Percentiles rank a stretch among this genome's conserved stretches.
phyloP scores from a whole-genome alignment of 2,888 invertebrate genomes.

The Drosophila nr. medialis region DNA sequence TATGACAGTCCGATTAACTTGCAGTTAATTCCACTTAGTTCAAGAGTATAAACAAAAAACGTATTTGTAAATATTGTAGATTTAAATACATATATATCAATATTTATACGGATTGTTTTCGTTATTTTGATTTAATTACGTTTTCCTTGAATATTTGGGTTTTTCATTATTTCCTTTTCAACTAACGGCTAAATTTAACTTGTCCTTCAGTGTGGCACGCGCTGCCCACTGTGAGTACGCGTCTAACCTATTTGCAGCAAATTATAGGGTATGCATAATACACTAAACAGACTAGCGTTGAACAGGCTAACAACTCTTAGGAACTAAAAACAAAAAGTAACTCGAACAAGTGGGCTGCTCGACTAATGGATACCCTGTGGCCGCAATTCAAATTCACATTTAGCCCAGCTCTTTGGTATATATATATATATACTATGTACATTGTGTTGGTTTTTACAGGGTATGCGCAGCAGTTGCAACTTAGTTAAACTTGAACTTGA shows the following conservation, averaged over 20 bases:
- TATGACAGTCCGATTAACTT: constrained; percentile 64
- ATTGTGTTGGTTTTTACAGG: background rate
- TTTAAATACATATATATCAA: background rate
- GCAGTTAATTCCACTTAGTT: constrained; percentile 56
- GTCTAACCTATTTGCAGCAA: constrained; percentile 16
- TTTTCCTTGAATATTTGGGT: background rate
- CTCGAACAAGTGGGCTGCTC: constrained; percentile 6
- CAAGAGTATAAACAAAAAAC: background rate
- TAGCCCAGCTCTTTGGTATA: background rate
- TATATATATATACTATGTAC: background rate
- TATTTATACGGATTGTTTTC: constrained; percentile 4
- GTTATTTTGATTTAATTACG: constrained; percentile 2
- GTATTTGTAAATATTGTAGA: background rate
- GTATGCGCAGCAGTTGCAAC: constrained; percentile 20
- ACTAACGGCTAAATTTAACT: constrained; percentile 2
- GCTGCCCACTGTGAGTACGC: background rate
- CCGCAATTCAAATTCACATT: background rate
- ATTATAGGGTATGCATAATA: constrained; percentile 25
- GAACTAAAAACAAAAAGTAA: constrained; percentile 5
- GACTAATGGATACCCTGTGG: constrained; percentile 19
- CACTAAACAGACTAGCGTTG: constrained; percentile 1
- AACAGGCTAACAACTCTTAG: constrained; percentile 18
- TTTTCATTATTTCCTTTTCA: constrained; percentile 3
- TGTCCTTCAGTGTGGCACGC: background rate
- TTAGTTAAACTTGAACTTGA: constrained; percentile 2